Evolutionary conservation across 2,888 invertebrate genomes (phyloP), one percentile per base, ranked within the genome.

Genomic region (Lithophane socia): DNA sequence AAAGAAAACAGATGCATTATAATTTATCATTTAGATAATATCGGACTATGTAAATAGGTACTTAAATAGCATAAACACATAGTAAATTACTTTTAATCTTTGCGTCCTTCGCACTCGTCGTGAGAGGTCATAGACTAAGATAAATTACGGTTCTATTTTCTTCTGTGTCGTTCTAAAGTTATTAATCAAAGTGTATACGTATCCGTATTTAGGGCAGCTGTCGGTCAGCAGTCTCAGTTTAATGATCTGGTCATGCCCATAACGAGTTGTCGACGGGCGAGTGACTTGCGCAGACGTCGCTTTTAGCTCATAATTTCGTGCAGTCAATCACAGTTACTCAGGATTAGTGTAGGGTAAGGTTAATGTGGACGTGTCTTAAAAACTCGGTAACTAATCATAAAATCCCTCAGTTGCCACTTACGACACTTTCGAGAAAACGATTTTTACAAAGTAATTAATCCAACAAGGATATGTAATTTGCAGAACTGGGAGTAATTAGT

Each of bases 201-300:
- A 70, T 60, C 61, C 88, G 80, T 91, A 93, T 91, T 92, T 89
- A 91, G 92, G 90, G 82, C 92, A 90, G 75, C 87, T 82, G 89
- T 86, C 88, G 87, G 86, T 84, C 91, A 89, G 80, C 83, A 86
- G 87, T 85, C 88, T 88, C 88, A 87, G 86, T 88, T 84, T 91
- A 92, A 91, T 90, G 90, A 91, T 85, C 89, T 77, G 82, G 91
- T 91, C 90, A 77, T 89, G 89, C 80, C 93, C 92, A 90, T 93
- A 90, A 87, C 75, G 71, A 90, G 92, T 88, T 87, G 86, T 79
- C 67, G 83, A 82, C 74, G 82, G 77, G 64, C 76, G 78, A 82
- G 77, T 79, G 73, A 80, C 66, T 75, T 80, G 80, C 83, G 84
- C 79, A 78, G 77, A 82, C 83, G 75, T 72, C 65, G 80, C 54